Evolutionary conservation across 2,113 vertebrate genomes (phyloP).

Genomic region (Hypanus sabinus): DNA sequence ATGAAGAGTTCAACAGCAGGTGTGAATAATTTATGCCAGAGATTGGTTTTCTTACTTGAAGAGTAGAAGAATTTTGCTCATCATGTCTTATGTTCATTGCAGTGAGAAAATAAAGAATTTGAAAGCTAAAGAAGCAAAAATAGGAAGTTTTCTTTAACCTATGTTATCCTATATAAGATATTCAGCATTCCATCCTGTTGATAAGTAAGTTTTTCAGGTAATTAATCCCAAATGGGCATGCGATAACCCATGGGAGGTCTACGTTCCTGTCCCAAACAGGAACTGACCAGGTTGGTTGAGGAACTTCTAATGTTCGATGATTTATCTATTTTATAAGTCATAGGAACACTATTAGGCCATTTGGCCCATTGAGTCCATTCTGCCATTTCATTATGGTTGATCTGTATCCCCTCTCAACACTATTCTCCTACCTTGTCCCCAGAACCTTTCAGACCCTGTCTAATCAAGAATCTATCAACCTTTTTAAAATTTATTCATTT

Average conservation of each 20-base stretch:
- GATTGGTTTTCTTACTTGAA: background rate
- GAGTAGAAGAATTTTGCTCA: background rate
- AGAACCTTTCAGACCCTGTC: too few relatives aligned
- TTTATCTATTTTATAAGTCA: background rate
- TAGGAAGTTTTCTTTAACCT: background rate
- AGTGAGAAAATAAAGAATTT: background rate
- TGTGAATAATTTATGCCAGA: background rate
- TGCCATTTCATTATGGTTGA: too few relatives aligned
- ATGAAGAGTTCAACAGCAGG: background rate
- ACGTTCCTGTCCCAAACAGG: background rate
- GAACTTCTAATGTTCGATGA: background rate
- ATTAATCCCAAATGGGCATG: background rate
- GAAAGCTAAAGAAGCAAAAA: background rate
- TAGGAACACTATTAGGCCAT: too few relatives aligned
- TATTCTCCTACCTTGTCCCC: too few relatives aligned
- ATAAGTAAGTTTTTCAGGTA: background rate
- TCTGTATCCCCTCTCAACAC: too few relatives aligned
- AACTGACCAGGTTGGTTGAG: background rate
- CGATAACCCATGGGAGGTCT: background rate
- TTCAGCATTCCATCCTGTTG: background rate
- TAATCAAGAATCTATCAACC: too few relatives aligned
- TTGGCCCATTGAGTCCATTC: too few relatives aligned
- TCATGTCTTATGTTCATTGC: background rate
- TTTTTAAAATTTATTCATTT: too few relatives aligned
- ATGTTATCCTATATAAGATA: background rate